phyloP scores from a whole-genome alignment of 92 coral and sea anemone genomes.

The Siderastrea siderea region DNA sequence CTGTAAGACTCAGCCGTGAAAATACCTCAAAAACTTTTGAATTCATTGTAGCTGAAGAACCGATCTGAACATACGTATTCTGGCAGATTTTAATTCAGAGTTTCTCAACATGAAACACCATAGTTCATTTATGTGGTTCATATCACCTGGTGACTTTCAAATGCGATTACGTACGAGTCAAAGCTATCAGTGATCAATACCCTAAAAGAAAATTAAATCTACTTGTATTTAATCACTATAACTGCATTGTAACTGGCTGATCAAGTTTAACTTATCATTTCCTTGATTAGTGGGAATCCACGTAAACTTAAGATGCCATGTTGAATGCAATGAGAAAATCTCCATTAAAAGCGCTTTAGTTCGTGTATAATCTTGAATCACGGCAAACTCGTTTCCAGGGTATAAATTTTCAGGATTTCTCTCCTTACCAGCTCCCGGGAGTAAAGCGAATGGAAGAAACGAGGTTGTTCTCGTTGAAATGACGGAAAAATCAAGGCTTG shows the following conservation, averaged over 20 bases:
- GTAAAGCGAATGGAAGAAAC: no score
- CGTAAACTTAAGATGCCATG: neutral
- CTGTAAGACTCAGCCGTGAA: neutral
- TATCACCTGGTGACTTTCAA: neutral
- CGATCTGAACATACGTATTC: no score
- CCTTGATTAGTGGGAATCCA: neutral
- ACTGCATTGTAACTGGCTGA: neutral
- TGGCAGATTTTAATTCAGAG: no score
- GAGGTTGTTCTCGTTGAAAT: no score
- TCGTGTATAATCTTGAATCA: no score
- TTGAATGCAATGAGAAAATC: neutral
- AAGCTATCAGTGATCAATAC: neutral
- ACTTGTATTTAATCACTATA: neutral
- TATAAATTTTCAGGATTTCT: no score
- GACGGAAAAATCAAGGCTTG: no score
- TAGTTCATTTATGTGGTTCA: neutral
- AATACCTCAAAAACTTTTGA: no score
- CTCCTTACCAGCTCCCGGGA: no score
- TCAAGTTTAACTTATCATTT: neutral
- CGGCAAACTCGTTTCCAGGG: no score
- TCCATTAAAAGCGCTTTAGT: neutral
- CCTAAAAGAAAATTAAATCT: neutral
- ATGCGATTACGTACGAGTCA: neutral
- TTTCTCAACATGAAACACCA: neutral
- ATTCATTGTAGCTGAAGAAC: no score